These are phyloP conservation scores for Saturnia pavonia DNA, from an alignment of 2,888 invertebrate species.

Conservation along the genomic window DNA sequence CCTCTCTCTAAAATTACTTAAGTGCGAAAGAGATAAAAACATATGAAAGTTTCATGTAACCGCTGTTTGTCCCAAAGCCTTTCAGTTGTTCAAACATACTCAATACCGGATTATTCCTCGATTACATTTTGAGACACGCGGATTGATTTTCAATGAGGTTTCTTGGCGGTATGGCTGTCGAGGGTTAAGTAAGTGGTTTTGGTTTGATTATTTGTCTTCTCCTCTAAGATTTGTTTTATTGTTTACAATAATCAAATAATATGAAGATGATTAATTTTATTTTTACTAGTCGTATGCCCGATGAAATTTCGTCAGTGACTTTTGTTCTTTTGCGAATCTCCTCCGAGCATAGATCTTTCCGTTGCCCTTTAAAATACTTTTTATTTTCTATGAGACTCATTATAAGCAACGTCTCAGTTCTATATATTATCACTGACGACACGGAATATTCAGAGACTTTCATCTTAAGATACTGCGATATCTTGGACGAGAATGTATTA, in stretches of 20 bases:
- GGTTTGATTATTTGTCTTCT: background rate
- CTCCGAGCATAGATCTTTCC: too few relatives aligned
- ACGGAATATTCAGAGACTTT: too few relatives aligned
- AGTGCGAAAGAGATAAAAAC: constrained; percentile 28
- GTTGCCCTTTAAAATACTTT: too few relatives aligned
- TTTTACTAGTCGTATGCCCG: too few relatives aligned
- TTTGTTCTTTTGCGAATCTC: too few relatives aligned
- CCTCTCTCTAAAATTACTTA: background rate
- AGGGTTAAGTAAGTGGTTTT: background rate
- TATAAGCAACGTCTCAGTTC: too few relatives aligned
- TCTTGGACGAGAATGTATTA: too few relatives aligned
- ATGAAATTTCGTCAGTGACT: too few relatives aligned
- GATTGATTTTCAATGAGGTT: constrained; percentile 48
- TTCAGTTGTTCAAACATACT: constrained; percentile 57
- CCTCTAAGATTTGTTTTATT: background rate
- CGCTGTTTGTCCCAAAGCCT: constrained; percentile 46
- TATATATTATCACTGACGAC: too few relatives aligned
- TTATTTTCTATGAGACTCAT: too few relatives aligned
- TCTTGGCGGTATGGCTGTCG: constrained; percentile 2
- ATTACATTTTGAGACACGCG: constrained; percentile 33
- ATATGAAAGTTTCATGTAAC: constrained; percentile 55
- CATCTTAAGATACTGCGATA: too few relatives aligned
- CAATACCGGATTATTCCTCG: constrained; percentile 40
- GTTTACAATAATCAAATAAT: background rate
- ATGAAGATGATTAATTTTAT: background rate